Base-by-base conservation (phyloP, 1,140 invertebrate species). In the Eueides isabella region DNA sequence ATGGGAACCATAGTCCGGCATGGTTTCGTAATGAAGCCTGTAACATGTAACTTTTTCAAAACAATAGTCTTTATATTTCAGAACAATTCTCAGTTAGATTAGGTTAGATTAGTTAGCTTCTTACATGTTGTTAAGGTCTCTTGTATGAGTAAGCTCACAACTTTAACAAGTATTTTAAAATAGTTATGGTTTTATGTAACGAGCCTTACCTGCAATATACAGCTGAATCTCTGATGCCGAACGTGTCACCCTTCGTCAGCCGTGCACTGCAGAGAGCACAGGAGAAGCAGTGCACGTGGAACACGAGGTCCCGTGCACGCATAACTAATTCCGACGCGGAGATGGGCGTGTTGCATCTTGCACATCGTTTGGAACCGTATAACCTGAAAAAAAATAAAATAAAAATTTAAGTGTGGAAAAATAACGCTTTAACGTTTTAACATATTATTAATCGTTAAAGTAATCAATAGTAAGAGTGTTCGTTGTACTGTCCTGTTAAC, bases 271-370 rank as follows among this genome's bases (percentile, higher is more conserved):
- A 99, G n/a, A 97, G 95, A 16, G 97, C 96, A 91, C 98, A 99
- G 6, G 96, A 97, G 94, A 99, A 99, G 93, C 98, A 99, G 81
- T 97, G 96, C 41, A 99, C 96, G 94, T 99, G 98, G 94, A 98
- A 99, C 67, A 99, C 98, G 78, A 97, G 95, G 79, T 98, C 97
- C 16, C 97, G 94, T 4, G 98, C 98, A 70, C 98, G 93, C 98
- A 99, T 99, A 85, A 99, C 98, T 83, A 99, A 90, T 93, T 99
- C 98, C 67, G 97, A 97, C 38, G 98, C 96, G n/a, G 97, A 96
- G 74, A 99, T 98, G n/a, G 96, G 96, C 29, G 97, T 96, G 81
- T 98, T 96, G 92, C 98, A 99, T 68, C 98, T 95, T 30, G 97
- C 96, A 88, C 98, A 99, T 30, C 97, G 94, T 84, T 97, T 96